These are phyloP conservation scores for Pionites leucogaster DNA, from an alignment of 2,113 vertebrate species.

Conservation along the genomic window DNA sequence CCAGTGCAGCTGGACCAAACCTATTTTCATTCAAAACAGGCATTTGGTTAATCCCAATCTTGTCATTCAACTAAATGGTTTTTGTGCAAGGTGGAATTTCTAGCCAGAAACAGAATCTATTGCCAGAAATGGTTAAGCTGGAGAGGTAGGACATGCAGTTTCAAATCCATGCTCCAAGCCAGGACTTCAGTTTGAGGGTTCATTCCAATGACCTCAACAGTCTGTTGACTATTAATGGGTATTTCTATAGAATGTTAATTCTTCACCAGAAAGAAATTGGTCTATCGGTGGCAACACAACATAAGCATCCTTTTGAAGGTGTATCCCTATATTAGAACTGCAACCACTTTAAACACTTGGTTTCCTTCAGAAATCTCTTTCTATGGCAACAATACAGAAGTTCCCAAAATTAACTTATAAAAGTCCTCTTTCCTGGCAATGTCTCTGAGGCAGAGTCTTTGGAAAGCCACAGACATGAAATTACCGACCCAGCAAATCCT, in stretches of 20 bases:
- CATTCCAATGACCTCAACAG: neutral
- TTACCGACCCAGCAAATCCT: neutral
- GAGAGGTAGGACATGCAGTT: neutral
- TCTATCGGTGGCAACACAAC: neutral
- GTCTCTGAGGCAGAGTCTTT: neutral
- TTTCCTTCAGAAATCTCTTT: neutral
- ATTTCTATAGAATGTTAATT: neutral
- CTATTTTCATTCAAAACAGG: neutral
- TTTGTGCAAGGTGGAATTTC: neutral
- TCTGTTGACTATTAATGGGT: neutral
- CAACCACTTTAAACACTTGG: neutral
- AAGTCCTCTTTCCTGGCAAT: neutral
- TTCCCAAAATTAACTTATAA: neutral
- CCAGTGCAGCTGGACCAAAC: neutral
- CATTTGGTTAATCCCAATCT: neutral
- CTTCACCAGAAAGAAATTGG: neutral
- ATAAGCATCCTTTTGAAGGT: accelerated
- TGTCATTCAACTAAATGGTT: neutral
- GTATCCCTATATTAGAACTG: neutral
- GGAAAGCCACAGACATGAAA: neutral
- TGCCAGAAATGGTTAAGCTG: neutral
- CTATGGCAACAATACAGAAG: neutral
- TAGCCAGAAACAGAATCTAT: neutral
- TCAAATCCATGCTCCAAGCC: neutral
- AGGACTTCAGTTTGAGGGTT: neutral